Conservation (phyloP, 2,888 invertebrate genomes). For the Hedya salicella region DNA sequence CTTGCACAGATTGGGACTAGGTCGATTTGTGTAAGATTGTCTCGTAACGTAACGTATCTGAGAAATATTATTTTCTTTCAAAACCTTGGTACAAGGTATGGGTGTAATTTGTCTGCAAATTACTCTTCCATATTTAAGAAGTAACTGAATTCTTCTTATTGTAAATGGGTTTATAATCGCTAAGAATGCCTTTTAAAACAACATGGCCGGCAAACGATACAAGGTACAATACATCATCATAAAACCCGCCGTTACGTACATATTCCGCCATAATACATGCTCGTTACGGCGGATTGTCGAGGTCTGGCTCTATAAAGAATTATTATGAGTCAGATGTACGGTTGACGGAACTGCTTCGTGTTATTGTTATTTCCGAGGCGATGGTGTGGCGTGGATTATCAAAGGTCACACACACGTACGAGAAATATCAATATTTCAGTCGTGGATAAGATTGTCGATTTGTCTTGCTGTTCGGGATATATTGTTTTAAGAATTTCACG, state of each 20-base stretch:
- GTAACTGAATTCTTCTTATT: no score
- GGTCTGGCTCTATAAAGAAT: slow-evolving; percentile 26
- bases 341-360: slow-evolving; percentile 42
- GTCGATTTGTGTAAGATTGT: no score
- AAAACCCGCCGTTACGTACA: slow-evolving; percentile 20
- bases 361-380: slow-evolving; percentile 52
- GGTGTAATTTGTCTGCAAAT: no score
- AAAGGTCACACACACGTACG: slow-evolving; percentile 13
- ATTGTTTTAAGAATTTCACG: not conserved
- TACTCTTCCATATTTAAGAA: no score
- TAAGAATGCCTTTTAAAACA: no score
- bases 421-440: slow-evolving; percentile 33
- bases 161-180: no score
- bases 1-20: no score
- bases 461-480: not conserved
- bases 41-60: no score
- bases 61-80: no score
- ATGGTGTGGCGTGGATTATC: slow-evolving; percentile 16
- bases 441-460: slow-evolving; percentile 3
- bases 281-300: slow-evolving; percentile 29
- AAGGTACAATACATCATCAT: slow-evolving; percentile 10
- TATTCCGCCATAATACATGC: slow-evolving; percentile 27
- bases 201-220: no score
- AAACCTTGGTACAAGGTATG: no score
- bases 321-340: slow-evolving; percentile 28